A percentile compares a stretch with the other conserved stretches of the same genome.
phyloP scores from a whole-genome alignment of 2,113 vertebrate genomes.

The Leucopsar rothschildi region DNA sequence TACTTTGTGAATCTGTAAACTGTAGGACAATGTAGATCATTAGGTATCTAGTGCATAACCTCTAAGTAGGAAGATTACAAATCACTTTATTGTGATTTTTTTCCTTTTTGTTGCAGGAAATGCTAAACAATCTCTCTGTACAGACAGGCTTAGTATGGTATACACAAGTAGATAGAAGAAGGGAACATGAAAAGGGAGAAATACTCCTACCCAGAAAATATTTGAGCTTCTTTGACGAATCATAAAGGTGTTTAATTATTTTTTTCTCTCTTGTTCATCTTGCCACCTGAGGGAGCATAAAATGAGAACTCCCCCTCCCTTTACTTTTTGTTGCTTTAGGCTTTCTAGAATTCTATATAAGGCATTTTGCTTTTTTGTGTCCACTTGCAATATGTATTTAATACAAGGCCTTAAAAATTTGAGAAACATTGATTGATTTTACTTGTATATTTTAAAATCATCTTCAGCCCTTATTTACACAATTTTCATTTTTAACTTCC shows the following conservation, averaged over 20 bases:
- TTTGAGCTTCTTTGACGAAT: neutral
- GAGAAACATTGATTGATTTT: neutral
- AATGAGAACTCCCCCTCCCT: neutral
- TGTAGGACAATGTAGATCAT: neutral
- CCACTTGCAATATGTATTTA: neutral
- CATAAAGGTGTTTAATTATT: neutral
- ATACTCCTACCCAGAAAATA: neutral
- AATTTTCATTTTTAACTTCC: neutral
- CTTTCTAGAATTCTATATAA: neutral
- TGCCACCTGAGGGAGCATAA: neutral
- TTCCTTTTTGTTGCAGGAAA: neutral
- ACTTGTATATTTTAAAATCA: neutral
- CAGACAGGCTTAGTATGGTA: neutral
- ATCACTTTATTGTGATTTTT: neutral
- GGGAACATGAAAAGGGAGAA: neutral
- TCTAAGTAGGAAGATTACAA: neutral
- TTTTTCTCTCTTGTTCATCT: neutral
- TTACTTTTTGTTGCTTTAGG: neutral
- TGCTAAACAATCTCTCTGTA: neutral
- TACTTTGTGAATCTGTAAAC: neutral
- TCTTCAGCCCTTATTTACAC: neutral
- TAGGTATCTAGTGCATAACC: rapidly evolving
- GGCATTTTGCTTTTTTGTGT: neutral
- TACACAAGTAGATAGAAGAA: neutral
- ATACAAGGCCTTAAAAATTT: neutral